Evolutionary conservation across 1,140 invertebrate genomes (phyloP), one percentile per base, ranked within the genome.

Genomic region (Araneus ventricosus): DNA sequence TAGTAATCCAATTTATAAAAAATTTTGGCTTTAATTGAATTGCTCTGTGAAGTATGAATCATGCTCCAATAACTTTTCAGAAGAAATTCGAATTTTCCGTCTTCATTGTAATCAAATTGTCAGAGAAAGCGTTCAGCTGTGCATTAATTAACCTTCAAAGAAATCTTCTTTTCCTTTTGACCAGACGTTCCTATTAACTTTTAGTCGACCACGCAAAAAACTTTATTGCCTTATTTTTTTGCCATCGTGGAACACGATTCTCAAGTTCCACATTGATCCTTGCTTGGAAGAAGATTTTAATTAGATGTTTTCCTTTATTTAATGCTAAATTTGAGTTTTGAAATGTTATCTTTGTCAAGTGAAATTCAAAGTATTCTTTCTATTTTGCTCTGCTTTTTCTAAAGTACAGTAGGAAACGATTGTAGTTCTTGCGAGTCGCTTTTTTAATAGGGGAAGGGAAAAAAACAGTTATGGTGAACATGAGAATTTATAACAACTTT

Each of bases 71-170:
- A 82, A 34, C 34, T 82, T 90, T 24, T 59, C 20, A 27, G 45
- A 57, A 82, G 75, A 90, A 90, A 61, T 37, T 30, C 84, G 8
- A 59, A 90, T 37, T 61, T 90, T 24, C 30, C 45, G 30, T 45
- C 70, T 14, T 79, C 70, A 22, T n/a, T 80, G 41, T 34, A 82
- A 80, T 82, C 27, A 59, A 39, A 79, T 39, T 82, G 22, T 24
- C 57, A n/a, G 34, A 45, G 52, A 90, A 90, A 37, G 88, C 88
- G 39, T 75, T 90, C 75, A 45, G 52, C 30, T 90, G 88, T 90
- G 34, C 27, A 30, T 90, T 90, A 82, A 90, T 82, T 90, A 90
- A 90, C 88, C 75, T 80, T 61, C 57, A 82, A 90, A 37, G 52
- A 22, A 39, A 57, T 14, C 27, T 57, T 30, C 27, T 67, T 67